Percentiles rank a stretch among this genome's conserved stretches.
phyloP scores from a whole-genome alignment of 2,797 vertebrate species.

The Scleropages formosus region DNA sequence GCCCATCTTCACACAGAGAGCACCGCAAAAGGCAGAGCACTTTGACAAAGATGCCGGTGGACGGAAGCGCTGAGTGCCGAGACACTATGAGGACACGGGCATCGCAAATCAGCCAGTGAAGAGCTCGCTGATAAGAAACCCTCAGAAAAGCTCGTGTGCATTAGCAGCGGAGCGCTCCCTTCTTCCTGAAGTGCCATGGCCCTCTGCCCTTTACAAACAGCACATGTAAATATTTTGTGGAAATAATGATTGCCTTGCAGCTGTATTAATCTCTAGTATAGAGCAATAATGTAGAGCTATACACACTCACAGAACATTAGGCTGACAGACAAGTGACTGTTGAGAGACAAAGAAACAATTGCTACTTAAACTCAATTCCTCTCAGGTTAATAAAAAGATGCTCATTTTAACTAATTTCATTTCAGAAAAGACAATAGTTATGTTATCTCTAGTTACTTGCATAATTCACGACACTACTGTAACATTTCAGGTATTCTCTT shows the following conservation, averaged over 20 bases:
- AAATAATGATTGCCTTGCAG: constrained; percentile 50
- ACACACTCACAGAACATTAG: constrained; percentile 44
- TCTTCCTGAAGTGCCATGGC: constrained; percentile 28
- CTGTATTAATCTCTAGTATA: constrained; percentile 58
- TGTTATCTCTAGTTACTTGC: not conserved
- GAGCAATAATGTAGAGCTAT: constrained; percentile 52
- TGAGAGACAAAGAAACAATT: constrained; percentile 33
- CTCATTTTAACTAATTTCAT: not conserved
- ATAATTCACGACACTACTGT: not conserved
- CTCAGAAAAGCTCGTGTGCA: not conserved
- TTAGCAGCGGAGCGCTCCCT: not conserved
- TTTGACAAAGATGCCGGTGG: not conserved
- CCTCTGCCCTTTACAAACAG: constrained; percentile 45
- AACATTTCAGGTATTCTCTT: not conserved
- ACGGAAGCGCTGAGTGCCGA: not conserved
- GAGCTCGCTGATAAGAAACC: not conserved
- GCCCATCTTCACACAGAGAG: not conserved
- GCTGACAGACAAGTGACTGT: constrained; percentile 41
- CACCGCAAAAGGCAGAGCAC: not conserved
- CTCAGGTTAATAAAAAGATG: not conserved
- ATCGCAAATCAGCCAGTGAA: constrained; percentile 9
- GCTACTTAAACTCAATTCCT: constrained; percentile 17
- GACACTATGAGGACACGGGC: constrained; percentile 6
- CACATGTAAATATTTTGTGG: constrained; percentile 65
- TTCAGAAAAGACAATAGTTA: not conserved